These are phyloP conservation scores for Alsophila aescularia DNA, from an alignment of 2,888 invertebrate genomes.

Conservation along the genomic window DNA sequence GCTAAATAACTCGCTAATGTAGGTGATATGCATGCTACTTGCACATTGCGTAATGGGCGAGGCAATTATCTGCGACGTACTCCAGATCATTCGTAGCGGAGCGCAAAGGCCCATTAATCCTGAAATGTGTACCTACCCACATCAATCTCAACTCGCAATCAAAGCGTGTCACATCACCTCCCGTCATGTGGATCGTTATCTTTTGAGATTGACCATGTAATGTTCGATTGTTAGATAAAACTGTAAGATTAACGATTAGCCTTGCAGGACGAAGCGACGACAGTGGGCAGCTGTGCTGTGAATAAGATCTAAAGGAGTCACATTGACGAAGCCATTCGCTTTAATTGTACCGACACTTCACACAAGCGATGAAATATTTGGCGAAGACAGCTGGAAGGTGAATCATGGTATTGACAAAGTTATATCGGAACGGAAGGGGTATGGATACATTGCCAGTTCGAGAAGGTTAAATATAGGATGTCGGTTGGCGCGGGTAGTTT, in stretches of 20 bases:
- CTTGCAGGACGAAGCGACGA: background rate
- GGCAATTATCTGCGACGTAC: conserved; percentile 4
- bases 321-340: background rate
- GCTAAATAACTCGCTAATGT: conserved; percentile 13
- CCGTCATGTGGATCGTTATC: background rate
- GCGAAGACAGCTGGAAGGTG: conserved; percentile 6
- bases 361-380: conserved; percentile 13
- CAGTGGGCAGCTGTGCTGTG: background rate
- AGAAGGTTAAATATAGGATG: conserved; percentile 12
- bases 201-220: background rate
- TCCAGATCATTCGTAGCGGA: background rate
- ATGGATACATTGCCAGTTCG: conserved; percentile 12
- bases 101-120: background rate
- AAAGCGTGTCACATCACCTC: background rate
- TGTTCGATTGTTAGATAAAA: background rate
- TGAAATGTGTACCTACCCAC: background rate
- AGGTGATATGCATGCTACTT: background rate
- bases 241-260: background rate
- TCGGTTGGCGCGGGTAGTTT: conserved; percentile 8
- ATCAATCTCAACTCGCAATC: background rate
- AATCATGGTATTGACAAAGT: conserved; percentile 22
- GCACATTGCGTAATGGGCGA: background rate
- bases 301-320: no score
- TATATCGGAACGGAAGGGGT: conserved; percentile 16
- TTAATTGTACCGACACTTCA: background rate